Evolutionary conservation across 1,140 invertebrate genomes (phyloP), one percentile per base, ranked within the genome.

Genomic region (Dinothrombium tinctorium): DNA sequence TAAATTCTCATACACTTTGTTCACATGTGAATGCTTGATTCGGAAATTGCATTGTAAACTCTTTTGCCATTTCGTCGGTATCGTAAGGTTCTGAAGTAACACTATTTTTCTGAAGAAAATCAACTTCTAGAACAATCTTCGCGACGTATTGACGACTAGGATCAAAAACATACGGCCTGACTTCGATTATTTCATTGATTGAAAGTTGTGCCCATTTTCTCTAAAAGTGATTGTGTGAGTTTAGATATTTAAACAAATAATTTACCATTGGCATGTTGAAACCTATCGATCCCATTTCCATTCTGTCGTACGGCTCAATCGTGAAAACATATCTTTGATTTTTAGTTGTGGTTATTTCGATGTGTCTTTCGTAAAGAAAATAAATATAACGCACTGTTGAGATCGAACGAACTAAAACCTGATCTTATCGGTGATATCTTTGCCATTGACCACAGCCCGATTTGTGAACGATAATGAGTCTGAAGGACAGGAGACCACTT

Each of bases 181-280:
- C 83, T 49, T 76, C 71, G 40, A 95, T 74, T 15, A 64, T 60
- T 44, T 89, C 80, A 47, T 96, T 69, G 5, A 82, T 86, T 3
- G 96, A 65, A n/a, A n/a, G n/a, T 38, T 24, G 12, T 1, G 89
- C 87, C 86, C 90, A 96, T 68, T 92, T 94, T 51, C 92, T 69
- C 58, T 95, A 76, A 22, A 53, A 21, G 29, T 29, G 40, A 15
- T 22, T 35, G 9, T 26, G 11, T 8, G 5, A 44, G 12, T 15
- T 28, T 14, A 39, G 12, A 22, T 25, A 36, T 25, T 14, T 11
- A 40, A 35, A 46, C 15, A 44, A 14, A 33, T 33, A 14, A 21
- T 46, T 47, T 47, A 63, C 61, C 53, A 63, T 65, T 4, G 80
- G 76, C 40, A 84, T 67, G 51, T 78, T 87, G 58, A 96, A 95